These are phyloP conservation scores for Haemorhous mexicanus DNA, from an alignment of 2,113 vertebrate genomes.

Conservation along the genomic window DNA sequence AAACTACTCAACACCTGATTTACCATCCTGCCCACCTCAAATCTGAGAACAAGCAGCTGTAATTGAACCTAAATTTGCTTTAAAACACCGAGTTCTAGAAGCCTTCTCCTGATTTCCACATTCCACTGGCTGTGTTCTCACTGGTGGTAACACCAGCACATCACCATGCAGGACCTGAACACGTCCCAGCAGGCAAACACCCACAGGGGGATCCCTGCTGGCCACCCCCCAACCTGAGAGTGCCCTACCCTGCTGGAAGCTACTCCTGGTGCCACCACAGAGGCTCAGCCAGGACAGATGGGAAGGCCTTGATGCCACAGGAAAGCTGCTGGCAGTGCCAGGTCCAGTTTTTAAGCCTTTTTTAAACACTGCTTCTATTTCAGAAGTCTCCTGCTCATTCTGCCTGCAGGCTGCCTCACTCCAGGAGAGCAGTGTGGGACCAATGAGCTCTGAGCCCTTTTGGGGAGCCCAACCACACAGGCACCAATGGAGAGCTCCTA, in stretches of 20 bases:
- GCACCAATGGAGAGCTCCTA: not conserved
- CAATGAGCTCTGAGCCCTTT: not conserved
- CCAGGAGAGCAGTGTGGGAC: not conserved
- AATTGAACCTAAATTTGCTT: not conserved
- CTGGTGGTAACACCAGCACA: not conserved
- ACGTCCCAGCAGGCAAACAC: not conserved
- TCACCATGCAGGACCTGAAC: no score
- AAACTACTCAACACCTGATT: not conserved
- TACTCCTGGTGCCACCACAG: not conserved
- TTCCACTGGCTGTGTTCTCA: not conserved
- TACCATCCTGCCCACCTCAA: not conserved
- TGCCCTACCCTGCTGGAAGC: not conserved
- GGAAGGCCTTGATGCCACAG: not conserved
- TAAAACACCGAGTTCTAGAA: not conserved
- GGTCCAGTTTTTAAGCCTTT: not conserved
- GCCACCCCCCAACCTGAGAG: not conserved
- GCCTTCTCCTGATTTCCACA: not conserved
- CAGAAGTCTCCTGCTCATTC: not conserved
- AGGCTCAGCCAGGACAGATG: not conserved
- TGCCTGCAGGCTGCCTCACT: not conserved
- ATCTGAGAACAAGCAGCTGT: not conserved
- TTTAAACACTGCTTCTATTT: not conserved
- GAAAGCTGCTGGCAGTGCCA: not conserved
- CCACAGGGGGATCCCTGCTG: rapidly evolving
- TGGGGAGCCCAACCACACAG: not conserved